A percentile compares a stretch with the other conserved stretches of the same genome.
These are phyloP conservation scores for Leptinotarsa texana DNA, from an alignment of 1,140 invertebrate species.

Conservation along the genomic window DNA sequence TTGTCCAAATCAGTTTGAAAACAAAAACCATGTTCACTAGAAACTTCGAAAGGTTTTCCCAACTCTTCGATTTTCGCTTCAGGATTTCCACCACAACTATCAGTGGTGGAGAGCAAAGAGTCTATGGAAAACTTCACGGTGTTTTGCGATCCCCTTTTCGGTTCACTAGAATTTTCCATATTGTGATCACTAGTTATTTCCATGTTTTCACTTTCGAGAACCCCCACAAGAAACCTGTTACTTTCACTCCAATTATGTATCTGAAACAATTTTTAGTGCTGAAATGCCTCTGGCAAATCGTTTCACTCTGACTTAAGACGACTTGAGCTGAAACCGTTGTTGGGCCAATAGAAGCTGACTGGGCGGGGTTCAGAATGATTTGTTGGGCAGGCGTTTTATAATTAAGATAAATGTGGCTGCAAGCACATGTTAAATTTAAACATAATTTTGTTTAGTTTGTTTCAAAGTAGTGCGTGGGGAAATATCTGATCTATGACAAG, in stretches of 20 bases:
- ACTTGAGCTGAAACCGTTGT: constrained; percentile 5
- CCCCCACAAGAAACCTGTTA: no score
- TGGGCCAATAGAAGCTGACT: constrained; percentile 24
- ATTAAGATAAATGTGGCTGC: constrained; percentile 30
- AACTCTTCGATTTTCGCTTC: neutral
- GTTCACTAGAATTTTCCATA: neutral
- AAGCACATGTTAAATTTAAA: constrained; percentile 27
- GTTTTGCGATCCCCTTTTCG: constrained; percentile 21
- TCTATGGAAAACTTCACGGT: constrained; percentile 39
- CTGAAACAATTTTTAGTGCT: constrained; percentile 12
- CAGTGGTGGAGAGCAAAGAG: constrained; percentile 29
- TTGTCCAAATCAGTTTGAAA: neutral
- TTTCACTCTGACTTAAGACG: neutral
- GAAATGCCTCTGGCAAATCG: neutral
- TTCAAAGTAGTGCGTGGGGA: neutral
- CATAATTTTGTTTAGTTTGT: constrained; percentile 25
- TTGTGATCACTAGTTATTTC: no score
- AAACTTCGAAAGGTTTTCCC: neutral
- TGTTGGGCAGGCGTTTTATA: constrained; percentile 21
- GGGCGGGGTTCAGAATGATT: constrained; percentile 22
- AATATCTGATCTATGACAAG: no score
- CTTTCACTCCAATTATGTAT: neutral
- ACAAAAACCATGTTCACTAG: constrained; percentile 2
- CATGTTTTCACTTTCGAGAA: no score
- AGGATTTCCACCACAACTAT: constrained; percentile 1